Evolutionary conservation across 2,113 vertebrate genomes (phyloP), one percentile per base, ranked within the genome.

Genomic region (Urocitellus parryii): DNA sequence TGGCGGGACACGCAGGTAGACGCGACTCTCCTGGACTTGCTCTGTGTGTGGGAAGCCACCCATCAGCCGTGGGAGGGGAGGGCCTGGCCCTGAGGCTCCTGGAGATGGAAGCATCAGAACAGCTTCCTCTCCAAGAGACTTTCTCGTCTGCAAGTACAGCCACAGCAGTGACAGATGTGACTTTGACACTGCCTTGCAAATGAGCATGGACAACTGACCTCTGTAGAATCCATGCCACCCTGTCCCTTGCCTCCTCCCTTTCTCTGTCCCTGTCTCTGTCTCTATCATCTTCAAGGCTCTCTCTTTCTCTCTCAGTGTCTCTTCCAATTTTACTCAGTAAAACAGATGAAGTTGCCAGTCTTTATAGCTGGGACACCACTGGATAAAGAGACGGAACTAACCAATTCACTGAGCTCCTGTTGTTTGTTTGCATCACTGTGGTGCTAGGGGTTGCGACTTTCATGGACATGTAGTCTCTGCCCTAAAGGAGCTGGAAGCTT

Each of bases 1-100:
- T 99, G 98, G 99, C 99, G 0, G 99, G 99, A 58, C 99, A 99
- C 1, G 99, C 99, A 99, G 99, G 99, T 99, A 98, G 0, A 76
- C 48, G 2, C 27, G 3, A 77, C 51, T 34, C 74, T 67, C 72
- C 80, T 0, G 32, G 39, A 48, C 32, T 27, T 45, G 16, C 34
- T 32, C 48, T n/a, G 78, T 6, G 11, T 58, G 56, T 27, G 8
- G 76, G 56, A 37, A 27, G 73, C 22, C 0, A 0, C 32, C 7
- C 8, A 10, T 61, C 1, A 1, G 5, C 1, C 0, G 13, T 6
- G 13, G n/a, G 22, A 4, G 37, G 37, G 18, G 48, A 25, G 2
- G 22, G 7, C 3, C 42, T 8, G 34, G 34, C 14, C 25, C 14
- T 8, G 8, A 10, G 0, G 10, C 61, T 37, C 17, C 25, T 0